Conservation (phyloP, 2,888 invertebrate species). For the Oligia fasciuncula region DNA sequence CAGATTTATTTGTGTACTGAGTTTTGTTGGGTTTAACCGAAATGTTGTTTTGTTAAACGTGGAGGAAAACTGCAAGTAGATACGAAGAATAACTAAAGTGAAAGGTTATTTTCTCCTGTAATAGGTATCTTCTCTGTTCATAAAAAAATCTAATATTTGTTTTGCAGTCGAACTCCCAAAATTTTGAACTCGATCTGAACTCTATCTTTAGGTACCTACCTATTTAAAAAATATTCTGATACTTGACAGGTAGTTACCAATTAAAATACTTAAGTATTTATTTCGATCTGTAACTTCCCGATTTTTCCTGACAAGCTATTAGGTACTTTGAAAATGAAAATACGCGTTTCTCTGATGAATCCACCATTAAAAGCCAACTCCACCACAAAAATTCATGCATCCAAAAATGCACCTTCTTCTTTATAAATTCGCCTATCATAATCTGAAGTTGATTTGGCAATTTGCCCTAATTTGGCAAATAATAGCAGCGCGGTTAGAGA, state of each 20-base stretch:
- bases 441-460: constrained; percentile 60
- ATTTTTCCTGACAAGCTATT: not conserved
- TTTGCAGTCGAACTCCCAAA: not conserved
- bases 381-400: not conserved
- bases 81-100: not conserved
- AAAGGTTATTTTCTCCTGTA: too few species aligned
- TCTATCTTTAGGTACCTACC: not conserved
- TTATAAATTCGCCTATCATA: constrained; percentile 41
- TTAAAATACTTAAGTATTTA: not conserved
- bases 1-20: constrained; percentile 50
- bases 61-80: not conserved
- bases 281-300: too few species aligned
- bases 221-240: not conserved
- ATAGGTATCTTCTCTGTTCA: not conserved
- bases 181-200: too few species aligned
- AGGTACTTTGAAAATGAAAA: not conserved
- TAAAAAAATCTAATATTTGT: not conserved
- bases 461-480: constrained; percentile 63
- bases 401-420: constrained; percentile 23
- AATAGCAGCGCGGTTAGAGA: constrained; percentile 45
- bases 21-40: constrained; percentile 30
- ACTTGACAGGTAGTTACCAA: not conserved
- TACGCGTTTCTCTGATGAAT: not conserved
- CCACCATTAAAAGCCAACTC: not conserved
- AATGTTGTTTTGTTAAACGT: constrained; percentile 14